Evolutionary conservation across 2,888 invertebrate genomes (phyloP).

Genomic region (Phasia obesa): DNA sequence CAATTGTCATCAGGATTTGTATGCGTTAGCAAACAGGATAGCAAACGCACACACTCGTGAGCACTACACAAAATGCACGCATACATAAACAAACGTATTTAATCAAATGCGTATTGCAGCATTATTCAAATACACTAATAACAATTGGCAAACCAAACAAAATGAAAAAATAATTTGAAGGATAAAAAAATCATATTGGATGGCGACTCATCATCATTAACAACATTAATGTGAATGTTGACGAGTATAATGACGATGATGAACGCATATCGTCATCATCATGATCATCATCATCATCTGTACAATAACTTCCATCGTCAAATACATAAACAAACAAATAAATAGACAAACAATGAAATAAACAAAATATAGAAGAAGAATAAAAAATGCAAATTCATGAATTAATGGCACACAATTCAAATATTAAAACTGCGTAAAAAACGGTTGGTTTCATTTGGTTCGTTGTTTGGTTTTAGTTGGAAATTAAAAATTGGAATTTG

Average conservation of each 20-base stretch:
- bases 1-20: conserved; percentile 72
- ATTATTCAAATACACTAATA: conserved; percentile 39
- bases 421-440: conserved; percentile 72
- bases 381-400: conserved; percentile 61
- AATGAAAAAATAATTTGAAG: conserved; percentile 28
- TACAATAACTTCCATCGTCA: conserved; percentile 27
- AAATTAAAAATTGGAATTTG: conserved; percentile 48
- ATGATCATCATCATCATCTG: conserved; percentile 13
- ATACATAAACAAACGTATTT: conserved; percentile 16
- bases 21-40: conserved; percentile 72
- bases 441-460: conserved; percentile 52
- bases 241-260: conserved; percentile 34
- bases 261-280: conserved; percentile 34
- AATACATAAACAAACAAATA: conserved; percentile 40
- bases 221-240: conserved; percentile 32
- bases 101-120: conserved; percentile 26
- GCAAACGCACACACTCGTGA: conserved; percentile 45
- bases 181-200: conserved; percentile 52
- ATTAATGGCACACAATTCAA: conserved; percentile 72
- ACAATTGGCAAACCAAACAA: conserved; percentile 64
- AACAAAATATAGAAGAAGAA: conserved; percentile 26
- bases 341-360: conserved; percentile 45
- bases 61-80: conserved; percentile 5
- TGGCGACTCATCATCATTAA: conserved; percentile 58
- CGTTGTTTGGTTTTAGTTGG: conserved; percentile 47